phyloP scores from a whole-genome alignment of 2,113 vertebrate genomes.

The Hypanus sabinus region DNA sequence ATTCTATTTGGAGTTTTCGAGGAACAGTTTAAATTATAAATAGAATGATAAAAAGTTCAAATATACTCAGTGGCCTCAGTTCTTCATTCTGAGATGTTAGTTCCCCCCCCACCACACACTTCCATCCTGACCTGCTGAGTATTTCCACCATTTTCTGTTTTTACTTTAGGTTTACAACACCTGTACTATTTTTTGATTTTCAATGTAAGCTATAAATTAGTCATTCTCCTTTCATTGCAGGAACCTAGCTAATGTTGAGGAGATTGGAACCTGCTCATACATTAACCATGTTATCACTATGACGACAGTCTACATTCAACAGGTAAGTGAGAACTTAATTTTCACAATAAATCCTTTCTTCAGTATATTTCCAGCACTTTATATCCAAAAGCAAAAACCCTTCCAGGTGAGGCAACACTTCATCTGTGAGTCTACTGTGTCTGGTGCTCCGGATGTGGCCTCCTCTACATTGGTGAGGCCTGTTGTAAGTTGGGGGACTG shows the following conservation, averaged over 20 bases:
- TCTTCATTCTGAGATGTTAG: not conserved
- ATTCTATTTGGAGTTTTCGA: not conserved
- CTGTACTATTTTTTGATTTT: not conserved
- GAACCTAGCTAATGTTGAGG: slow-evolving; percentile 93
- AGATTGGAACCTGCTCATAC: slow-evolving; percentile 94
- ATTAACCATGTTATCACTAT: slow-evolving; percentile 96
- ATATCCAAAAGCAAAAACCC: not conserved
- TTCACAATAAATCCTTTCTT: not conserved
- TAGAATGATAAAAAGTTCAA: not conserved
- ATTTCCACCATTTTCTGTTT: too few species aligned
- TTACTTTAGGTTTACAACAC: not conserved
- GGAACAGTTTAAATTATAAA: not conserved
- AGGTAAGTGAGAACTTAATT: slow-evolving; percentile 59
- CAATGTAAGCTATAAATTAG: not conserved
- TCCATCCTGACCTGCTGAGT: too few species aligned
- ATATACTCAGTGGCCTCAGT: not conserved
- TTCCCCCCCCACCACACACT: too few species aligned
- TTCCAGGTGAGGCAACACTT: too few species aligned
- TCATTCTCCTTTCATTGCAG: slow-evolving; percentile 50
- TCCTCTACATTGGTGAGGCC: too few species aligned
- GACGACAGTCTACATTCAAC: slow-evolving; percentile 94
- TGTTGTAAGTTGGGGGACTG: too few species aligned
- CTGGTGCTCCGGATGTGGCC: too few species aligned
- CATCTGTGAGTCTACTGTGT: too few species aligned
- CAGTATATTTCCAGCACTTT: not conserved